Base-by-base conservation (phyloP, 1,140 invertebrate genomes). In the Branchinecta lindahli region DNA sequence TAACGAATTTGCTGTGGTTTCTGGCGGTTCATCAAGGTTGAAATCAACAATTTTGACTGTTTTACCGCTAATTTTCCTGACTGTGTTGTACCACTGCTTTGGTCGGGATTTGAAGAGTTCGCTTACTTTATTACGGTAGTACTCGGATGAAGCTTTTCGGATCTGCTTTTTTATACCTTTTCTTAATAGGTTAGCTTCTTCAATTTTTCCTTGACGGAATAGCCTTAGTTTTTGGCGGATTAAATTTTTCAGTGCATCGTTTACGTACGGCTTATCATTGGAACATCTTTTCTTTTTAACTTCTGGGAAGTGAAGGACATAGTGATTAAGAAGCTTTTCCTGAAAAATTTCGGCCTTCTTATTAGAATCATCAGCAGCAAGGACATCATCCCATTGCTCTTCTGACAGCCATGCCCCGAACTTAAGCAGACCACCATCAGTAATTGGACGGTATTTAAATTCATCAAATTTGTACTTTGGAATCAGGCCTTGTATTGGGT, bases 101-200 rank as follows among this genome's bases (percentile, higher is more conserved):
- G 52, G 52, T 20, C 52, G 52, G 12, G 52, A 12, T 61, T 61
- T 61, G 18, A 61, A 61, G 52, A 61, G 52, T 61, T 61, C 52
- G 18, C 52, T 61, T 61, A 61, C 52, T 61, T 61, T 61, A 6
- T 61, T 61, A 61, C 18, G 52, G 52, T 61, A 61, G 18, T 61
- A 61, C 52, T 61, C 12, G 52, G 52, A 12, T 20, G 52, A 61
- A 61, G 52, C 12, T 61, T 61, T 61, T 20, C 52, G 52, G 18
- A 61, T 61, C 52, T 61, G 52, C 52, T 61, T 61, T 20, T 61
- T 61, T 61, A 61, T 61, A 61, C 52, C 2, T 61, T 61, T 61
- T 61, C 52, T 61, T 61, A 61, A 20, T 61, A 61, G 52, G 52
- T 61, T 61, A 61, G 52, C 52, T 61, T 61, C 52, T 61, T 61